These are phyloP conservation scores for Microchirus variegatus DNA, from an alignment of 2,797 vertebrate genomes.

Conservation along the genomic window DNA sequence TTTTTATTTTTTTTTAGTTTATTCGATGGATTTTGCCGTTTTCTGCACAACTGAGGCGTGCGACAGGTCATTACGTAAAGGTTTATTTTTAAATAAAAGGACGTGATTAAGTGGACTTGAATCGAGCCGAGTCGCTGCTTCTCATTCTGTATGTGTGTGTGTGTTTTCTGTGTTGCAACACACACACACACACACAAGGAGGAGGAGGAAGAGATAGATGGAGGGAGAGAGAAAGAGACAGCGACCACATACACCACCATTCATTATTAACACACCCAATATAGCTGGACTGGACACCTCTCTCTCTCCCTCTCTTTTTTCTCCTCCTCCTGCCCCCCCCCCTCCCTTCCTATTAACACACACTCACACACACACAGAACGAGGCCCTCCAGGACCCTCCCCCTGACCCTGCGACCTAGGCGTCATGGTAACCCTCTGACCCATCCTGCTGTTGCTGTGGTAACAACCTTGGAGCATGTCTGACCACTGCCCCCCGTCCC, in stretches of 20 bases:
- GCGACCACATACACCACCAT: conserved; percentile 63
- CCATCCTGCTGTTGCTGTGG: conserved; percentile 83
- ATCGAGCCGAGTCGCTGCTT: conserved; percentile 5
- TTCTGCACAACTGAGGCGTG: too few species aligned
- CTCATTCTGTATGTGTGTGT: neutral
- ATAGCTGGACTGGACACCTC: conserved; percentile 60
- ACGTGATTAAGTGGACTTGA: conserved; percentile 1
- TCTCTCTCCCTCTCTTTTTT: neutral
- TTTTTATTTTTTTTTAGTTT: too few species aligned
- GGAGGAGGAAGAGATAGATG: conserved; percentile 28
- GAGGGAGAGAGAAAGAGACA: conserved; percentile 41
- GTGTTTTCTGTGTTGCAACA: neutral
- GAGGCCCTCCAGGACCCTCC: conserved; percentile 69
- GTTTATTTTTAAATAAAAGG: neutral
- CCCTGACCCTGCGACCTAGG: conserved; percentile 81
- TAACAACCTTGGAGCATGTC: conserved; percentile 85
- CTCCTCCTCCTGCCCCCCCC: conserved; percentile 20
- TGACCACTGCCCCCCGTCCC: conserved; percentile 75
- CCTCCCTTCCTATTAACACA: conserved; percentile 57
- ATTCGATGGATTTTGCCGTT: too few species aligned
- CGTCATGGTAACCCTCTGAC: conserved; percentile 85
- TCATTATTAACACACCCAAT: conserved; percentile 75
- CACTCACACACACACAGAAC: conserved; percentile 39
- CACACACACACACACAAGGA: conserved; percentile 5
- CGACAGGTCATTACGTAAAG: neutral